phyloP scores from a whole-genome alignment of 2,888 invertebrate genomes.

The Taphrorychus bicolor region DNA sequence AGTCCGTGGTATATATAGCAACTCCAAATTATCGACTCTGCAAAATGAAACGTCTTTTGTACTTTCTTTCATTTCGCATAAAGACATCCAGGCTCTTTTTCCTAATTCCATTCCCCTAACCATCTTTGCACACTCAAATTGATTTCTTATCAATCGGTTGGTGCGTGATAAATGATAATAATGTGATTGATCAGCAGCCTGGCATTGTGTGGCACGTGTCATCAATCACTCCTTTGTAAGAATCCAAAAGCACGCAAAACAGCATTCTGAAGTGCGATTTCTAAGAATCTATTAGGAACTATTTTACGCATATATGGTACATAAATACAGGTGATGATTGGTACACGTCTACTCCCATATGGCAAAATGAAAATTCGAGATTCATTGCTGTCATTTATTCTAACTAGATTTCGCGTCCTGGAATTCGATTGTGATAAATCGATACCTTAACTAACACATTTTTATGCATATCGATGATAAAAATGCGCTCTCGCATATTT shows the following conservation, averaged over 20 bases:
- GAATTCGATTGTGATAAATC: conserved; percentile 6
- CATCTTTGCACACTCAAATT: background rate
- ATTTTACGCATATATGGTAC: background rate
- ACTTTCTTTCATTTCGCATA: background rate
- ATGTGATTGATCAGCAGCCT: background rate
- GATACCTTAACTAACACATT: conserved; percentile 15
- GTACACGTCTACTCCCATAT: too few relatives aligned
- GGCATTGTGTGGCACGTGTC: background rate
- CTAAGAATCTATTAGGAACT: background rate
- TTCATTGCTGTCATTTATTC: background rate
- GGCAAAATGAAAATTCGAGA: background rate
- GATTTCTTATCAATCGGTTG: background rate
- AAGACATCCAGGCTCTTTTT: background rate
- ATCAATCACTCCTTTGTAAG: background rate
- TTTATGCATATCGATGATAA: conserved; percentile 29
- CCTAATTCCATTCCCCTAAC: too few relatives aligned
- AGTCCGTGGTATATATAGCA: too few relatives aligned
- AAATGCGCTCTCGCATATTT: conserved; percentile 23
- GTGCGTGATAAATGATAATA: conserved; percentile 1
- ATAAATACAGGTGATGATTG: too few relatives aligned
- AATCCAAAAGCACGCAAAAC: background rate
- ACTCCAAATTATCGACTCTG: background rate
- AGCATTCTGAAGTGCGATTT: background rate
- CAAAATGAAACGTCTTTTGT: background rate
- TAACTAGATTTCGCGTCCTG: background rate